A percentile compares a stretch with the other conserved stretches of the same genome.
These are phyloP conservation scores for Perithous albicinctus DNA, from an alignment of 2,888 invertebrate genomes.

Conservation along the genomic window DNA sequence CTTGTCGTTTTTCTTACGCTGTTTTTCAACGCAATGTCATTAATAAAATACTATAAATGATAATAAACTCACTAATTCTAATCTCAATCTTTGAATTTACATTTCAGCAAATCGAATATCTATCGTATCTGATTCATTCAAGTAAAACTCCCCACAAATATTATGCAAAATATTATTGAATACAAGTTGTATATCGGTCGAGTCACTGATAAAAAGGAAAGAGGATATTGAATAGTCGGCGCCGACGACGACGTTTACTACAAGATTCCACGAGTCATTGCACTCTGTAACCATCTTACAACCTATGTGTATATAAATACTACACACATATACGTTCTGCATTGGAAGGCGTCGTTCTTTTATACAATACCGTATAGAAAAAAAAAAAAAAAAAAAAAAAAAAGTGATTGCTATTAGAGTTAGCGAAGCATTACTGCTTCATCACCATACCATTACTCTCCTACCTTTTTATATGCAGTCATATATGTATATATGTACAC, in stretches of 20 bases:
- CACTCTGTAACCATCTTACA: slow-evolving; percentile 58
- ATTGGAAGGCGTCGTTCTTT: slow-evolving; percentile 54
- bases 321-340: slow-evolving; percentile 21
- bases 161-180: not conserved
- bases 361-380: slow-evolving; percentile 42
- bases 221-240: slow-evolving; percentile 66
- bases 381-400: slow-evolving; percentile 46
- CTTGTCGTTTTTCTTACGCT: no score
- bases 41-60: no score
- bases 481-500: not conserved
- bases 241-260: slow-evolving; percentile 53
- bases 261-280: slow-evolving; percentile 69
- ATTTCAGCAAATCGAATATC: no score
- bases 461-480: not conserved
- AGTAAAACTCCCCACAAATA: not conserved
- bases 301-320: slow-evolving; percentile 34
- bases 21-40: no score
- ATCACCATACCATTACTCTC: slow-evolving; percentile 77
- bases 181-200: not conserved
- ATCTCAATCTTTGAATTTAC: no score
- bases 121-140: no score
- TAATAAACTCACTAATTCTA: no score
- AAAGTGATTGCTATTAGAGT: slow-evolving; percentile 68
- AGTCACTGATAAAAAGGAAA: slow-evolving; percentile 34
- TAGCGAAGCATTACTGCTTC: slow-evolving; percentile 76